A percentile compares a stretch with the other conserved stretches of the same genome.
These are phyloP conservation scores for Phalacrocorax carbo DNA, from an alignment of 2,113 vertebrate genomes.

Conservation along the genomic window DNA sequence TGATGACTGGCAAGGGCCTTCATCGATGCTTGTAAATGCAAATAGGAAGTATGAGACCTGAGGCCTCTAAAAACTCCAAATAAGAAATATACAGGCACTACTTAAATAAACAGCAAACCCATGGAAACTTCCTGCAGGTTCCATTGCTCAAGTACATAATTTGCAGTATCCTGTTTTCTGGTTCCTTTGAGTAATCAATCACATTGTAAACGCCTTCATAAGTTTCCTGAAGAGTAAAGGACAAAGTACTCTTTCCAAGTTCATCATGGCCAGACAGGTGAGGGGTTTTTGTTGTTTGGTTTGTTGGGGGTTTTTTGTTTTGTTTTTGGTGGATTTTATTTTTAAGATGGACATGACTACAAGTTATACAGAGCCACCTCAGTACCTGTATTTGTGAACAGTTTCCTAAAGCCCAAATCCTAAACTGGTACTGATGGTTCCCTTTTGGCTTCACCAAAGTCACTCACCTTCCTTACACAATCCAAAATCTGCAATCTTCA, in stretches of 20 bases:
- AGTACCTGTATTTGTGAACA: background rate
- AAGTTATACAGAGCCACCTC: background rate
- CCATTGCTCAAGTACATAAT: background rate
- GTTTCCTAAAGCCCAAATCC: background rate
- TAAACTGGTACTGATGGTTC: background rate
- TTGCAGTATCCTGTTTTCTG: background rate
- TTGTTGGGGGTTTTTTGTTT: background rate
- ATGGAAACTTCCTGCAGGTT: background rate
- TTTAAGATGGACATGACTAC: background rate
- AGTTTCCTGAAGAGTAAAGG: background rate
- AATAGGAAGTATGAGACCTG: background rate
- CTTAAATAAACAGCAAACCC: background rate
- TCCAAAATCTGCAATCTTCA: conserved; percentile 97
- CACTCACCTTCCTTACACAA: conserved; percentile 94
- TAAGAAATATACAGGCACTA: background rate
- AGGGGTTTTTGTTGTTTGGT: background rate
- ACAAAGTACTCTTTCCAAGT: background rate
- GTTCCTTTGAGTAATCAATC: background rate
- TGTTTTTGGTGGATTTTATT: background rate
- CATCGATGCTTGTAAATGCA: background rate
- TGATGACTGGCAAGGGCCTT: background rate
- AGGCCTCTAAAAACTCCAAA: background rate
- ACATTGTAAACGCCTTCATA: background rate
- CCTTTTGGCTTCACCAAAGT: background rate
- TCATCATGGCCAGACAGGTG: background rate